Evolutionary conservation across 2,888 invertebrate genomes (phyloP).

Genomic region (Drosophila percnosoma): DNA sequence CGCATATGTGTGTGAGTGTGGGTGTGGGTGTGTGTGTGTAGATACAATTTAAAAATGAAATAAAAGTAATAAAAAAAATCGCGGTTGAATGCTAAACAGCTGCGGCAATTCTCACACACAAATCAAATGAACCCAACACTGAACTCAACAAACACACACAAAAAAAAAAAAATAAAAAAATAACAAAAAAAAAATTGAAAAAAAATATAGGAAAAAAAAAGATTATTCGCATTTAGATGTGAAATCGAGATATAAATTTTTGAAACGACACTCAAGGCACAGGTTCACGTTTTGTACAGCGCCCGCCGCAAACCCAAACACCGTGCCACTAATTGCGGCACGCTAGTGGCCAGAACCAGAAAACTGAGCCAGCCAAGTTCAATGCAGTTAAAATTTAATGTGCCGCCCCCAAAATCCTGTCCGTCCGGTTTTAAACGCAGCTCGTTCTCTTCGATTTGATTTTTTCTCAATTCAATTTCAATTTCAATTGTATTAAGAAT

Average conservation of each 20-base stretch:
- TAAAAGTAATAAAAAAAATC: constrained; percentile 51
- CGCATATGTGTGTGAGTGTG: neutral
- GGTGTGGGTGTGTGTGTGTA: neutral
- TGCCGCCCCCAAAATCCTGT: constrained; percentile 4
- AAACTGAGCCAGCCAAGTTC: constrained; percentile 39
- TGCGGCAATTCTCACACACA: constrained; percentile 75
- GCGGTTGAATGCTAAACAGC: constrained; percentile 72
- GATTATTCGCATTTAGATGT: constrained; percentile 81
- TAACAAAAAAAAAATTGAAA: neutral
- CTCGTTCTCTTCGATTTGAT: neutral
- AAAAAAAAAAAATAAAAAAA: neutral
- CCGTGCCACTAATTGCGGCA: constrained; percentile 40
- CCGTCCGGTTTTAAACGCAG: constrained; percentile 22
- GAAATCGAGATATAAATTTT: constrained; percentile 81
- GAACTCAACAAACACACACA: constrained; percentile 40
- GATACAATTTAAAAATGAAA: constrained; percentile 15
- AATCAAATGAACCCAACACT: constrained; percentile 69
- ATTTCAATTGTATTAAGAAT: constrained; percentile 57
- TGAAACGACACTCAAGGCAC: constrained; percentile 68
- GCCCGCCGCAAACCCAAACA: constrained; percentile 1
- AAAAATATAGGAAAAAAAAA: constrained; percentile 43
- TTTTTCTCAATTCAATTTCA: constrained; percentile 26
- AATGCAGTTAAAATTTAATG: constrained; percentile 63
- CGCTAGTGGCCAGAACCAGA: constrained; percentile 26
- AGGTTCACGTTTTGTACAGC: constrained; percentile 30